Conservation (phyloP, 1,140 invertebrate genomes). For the Ceratitis capitata region DNA sequence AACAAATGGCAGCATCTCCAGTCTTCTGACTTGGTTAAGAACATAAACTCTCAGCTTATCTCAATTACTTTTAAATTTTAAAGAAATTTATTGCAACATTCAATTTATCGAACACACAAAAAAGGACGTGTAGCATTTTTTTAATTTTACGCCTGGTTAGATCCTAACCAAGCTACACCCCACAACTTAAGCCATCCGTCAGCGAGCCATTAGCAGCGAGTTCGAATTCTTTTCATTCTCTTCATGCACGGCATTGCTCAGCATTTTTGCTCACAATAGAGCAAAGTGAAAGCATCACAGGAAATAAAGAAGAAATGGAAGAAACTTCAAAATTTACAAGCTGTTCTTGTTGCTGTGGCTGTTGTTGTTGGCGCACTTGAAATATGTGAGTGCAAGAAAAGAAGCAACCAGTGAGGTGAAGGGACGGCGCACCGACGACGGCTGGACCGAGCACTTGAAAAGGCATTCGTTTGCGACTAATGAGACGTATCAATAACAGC, state of each 20-base stretch:
- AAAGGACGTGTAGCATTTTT: constrained; percentile 3
- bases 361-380: constrained; percentile 13
- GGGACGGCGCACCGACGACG: not conserved
- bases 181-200: not conserved
- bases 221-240: constrained; percentile 18
- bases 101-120: not conserved
- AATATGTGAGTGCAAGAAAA: not conserved
- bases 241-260: constrained; percentile 21
- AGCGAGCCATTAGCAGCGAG: no score
- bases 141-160: constrained; percentile 38
- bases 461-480: constrained; percentile 44
- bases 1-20: no score
- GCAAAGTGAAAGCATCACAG: not conserved
- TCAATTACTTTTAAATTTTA: not conserved
- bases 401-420: not conserved
- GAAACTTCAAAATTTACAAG: not conserved
- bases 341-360: not conserved
- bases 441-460: constrained; percentile 43
- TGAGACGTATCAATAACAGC: constrained; percentile 41
- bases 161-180: constrained; percentile 26
- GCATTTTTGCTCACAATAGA: constrained; percentile 13
- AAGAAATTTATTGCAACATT: not conserved
- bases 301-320: constrained; percentile 26
- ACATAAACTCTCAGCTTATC: no score
- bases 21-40: no score